Base-by-base conservation (phyloP, 2,888 invertebrate species). In the Nasonovia ribisnigri region DNA sequence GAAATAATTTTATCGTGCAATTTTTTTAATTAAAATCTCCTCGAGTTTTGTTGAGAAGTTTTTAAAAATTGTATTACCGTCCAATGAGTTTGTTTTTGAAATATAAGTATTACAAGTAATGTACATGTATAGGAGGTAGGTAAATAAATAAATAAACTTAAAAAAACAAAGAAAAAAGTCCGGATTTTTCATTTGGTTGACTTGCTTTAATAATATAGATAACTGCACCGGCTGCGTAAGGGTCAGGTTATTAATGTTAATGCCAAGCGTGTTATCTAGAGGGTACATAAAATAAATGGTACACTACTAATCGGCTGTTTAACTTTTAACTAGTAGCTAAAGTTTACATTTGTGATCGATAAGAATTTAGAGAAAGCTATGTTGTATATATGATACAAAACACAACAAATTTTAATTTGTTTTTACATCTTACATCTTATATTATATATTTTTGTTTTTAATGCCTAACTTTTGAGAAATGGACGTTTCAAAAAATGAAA, bases 171-270 rank as follows among this genome's bases (percentile, higher is more conserved):
- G 26, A n/a, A 29, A 48, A 48, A 92, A 91, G n/a, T 26, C 24
- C 24, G 20, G 67, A 67, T 88, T 88, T 88, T 86, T 87, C 57
- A 43, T 86, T 92, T 48, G 48, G 92, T 77, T 77, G 67, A 92
- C 51, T 88, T 48, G 67, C 8, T 67, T 87, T 88, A 67, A 92
- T 88, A 67, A 88, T 88, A 92, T 51, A 88, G 67, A 88, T 88
- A 88, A 91, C 84, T 67, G 36, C 36, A 67, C 36, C 36, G 67
- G 67, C 67, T 42, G 87, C 29, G 46, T 16, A 60, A n/a, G 87
- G 60, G 60, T 67, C 87, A 36, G 92, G n/a, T 92, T 92, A 92
- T 92, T 92, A 92, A 92, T 92, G 88, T 88, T 88, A 88, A 77
- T 51, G 92, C 51, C 87, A 46, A 91, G 29, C 42, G 87, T 48